Percentiles rank a stretch among this genome's conserved stretches.
Conservation (phyloP, 2,113 vertebrate genomes). For the Ciconia stormi region DNA sequence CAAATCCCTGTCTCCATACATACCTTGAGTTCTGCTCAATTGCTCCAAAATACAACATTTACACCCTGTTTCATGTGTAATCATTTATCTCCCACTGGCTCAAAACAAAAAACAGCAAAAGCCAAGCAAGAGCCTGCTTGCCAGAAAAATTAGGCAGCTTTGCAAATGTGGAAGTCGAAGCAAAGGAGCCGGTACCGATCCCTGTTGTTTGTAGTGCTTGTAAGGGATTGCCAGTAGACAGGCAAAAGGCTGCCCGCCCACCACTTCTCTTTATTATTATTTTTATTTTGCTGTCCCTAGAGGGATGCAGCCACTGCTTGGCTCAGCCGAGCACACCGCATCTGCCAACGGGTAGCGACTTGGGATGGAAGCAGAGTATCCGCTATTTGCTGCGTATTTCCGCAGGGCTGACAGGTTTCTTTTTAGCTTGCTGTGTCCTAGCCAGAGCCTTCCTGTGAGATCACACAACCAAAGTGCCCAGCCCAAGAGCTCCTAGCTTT, state of each 20-base stretch:
- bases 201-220: not conserved
- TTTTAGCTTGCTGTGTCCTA: not conserved
- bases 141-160: not conserved
- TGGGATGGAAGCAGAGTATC: not conserved
- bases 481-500: not conserved
- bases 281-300: not conserved
- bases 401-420: fast-evolving
- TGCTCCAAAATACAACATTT: not conserved
- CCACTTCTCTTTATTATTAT: not conserved
- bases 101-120: not conserved
- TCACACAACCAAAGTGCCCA: not conserved
- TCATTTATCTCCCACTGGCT: not conserved
- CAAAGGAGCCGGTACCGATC: not conserved
- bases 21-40: not conserved
- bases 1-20: not conserved
- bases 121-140: not conserved
- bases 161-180: not conserved
- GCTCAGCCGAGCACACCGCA: not conserved
- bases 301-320: not conserved
- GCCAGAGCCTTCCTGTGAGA: not conserved
- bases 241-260: not conserved
- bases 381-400: not conserved
- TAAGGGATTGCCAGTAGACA: not conserved
- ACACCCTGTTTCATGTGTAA: fast-evolving
- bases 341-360: not conserved